Evolutionary conservation across 2,888 invertebrate species (phyloP).

Genomic region (Andrena flavipes): DNA sequence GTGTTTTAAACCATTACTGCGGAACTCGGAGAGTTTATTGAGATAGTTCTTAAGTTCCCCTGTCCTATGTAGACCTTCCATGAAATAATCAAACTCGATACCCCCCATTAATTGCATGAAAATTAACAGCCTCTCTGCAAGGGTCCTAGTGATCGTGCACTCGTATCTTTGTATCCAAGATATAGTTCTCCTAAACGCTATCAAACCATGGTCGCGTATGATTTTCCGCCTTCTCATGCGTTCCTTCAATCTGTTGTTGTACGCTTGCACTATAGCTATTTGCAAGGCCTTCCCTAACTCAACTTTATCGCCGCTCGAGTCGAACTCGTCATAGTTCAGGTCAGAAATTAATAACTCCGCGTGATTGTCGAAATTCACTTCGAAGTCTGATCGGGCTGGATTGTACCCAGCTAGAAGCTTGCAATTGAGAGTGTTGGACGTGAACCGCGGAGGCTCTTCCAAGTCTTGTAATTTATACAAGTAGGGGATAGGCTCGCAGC

Average conservation of each 20-base stretch:
- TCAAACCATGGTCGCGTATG: conserved; percentile 92
- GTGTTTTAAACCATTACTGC: conserved; percentile 90
- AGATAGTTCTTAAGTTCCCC: conserved; percentile 89
- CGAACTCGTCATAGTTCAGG: conserved; percentile 81
- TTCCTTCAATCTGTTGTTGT: conserved; percentile 91
- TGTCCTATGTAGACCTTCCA: conserved; percentile 91
- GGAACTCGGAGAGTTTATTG: conserved; percentile 88
- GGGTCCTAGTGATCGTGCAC: conserved; percentile 86
- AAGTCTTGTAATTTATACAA: conserved; percentile 88
- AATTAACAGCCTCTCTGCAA: conserved; percentile 88
- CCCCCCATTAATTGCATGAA: conserved; percentile 92
- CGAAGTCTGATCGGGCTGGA: conserved; percentile 94
- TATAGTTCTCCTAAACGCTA: conserved; percentile 89
- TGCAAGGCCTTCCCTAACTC: conserved; percentile 88
- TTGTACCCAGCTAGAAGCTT: conserved; percentile 93
- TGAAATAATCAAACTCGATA: conserved; percentile 90
- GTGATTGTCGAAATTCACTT: conserved; percentile 92
- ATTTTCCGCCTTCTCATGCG: conserved; percentile 90
- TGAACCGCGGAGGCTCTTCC: conserved; percentile 91
- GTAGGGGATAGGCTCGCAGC: conserved; percentile 88
- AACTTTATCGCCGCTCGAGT: conserved; percentile 85
- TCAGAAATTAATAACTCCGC: conserved; percentile 89
- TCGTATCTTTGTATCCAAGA: conserved; percentile 91
- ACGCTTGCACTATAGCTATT: conserved; percentile 89
- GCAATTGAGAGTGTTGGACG: conserved; percentile 85